Evolutionary conservation across 2,113 vertebrate genomes (phyloP), one percentile per base, ranked within the genome.

Genomic region (Euleptes europaea): DNA sequence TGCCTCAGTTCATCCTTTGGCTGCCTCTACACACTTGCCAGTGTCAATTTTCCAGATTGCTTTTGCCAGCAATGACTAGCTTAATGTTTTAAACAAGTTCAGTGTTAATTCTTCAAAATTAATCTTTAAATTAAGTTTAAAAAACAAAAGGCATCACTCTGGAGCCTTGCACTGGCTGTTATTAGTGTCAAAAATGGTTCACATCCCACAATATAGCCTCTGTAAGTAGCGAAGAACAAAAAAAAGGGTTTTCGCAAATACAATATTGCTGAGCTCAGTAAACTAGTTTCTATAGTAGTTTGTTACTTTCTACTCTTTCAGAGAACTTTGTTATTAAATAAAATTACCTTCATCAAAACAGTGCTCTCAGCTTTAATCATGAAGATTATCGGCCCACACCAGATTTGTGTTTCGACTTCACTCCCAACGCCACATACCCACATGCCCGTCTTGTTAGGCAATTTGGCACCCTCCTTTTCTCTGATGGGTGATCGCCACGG

Each of bases 241-340:
- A 81, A 57, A 57, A 57, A 23, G 21, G 21, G 82, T 78, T 94
- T 72, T 78, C 76, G 76, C 78, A 57, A 63, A 85, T 28, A 2
- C 3, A 14, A 1, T 85, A 84, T 75, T 28, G 26, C 69, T 74
- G 78, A 82, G 80, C 83, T 89, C 87, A 88, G 84, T 88, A 93
- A 63, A 77, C 35, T 80, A 82, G 44, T 83, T 35, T 74, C 84
- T 90, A 57, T 80, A 86, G 47, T 82, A 73, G 87, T 93, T 94
- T 86, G 86, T 86, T 92, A 89, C 89, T 93, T 86, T 91, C 92
- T 89, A 89, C 92, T 95, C 91, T 90, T 93, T 88, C 90, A 90
- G 86, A 90, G 77, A 93, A 93, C 78, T 82, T 70, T 92, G 90
- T 93, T 93, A 92, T 93, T 93, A 93, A 89, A 94, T 89, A 94